Evolutionary conservation across 2,888 invertebrate species (phyloP).

Genomic region (Digitonthophagus gazella): DNA sequence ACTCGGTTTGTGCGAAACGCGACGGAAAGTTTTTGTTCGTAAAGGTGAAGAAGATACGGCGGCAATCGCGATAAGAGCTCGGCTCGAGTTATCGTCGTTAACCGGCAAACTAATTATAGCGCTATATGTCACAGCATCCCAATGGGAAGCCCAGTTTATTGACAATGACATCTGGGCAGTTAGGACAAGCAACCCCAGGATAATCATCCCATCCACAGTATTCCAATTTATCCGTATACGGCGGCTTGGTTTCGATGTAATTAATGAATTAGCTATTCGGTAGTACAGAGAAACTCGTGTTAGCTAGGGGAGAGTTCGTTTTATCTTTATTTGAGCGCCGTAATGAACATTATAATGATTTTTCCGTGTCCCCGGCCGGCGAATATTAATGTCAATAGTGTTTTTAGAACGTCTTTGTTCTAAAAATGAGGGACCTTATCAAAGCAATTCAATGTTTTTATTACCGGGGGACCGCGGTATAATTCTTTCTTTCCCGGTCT

Average conservation of each 20-base stretch:
- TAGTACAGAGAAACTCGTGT: conserved; percentile 45
- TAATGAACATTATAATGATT: conserved; percentile 48
- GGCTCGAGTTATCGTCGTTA: not conserved
- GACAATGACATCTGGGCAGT: not conserved
- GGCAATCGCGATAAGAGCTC: too few species aligned
- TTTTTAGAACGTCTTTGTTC: conserved; percentile 48
- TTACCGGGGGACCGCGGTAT: conserved; percentile 38
- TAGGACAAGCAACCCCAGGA: not conserved
- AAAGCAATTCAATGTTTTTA: conserved; percentile 47
- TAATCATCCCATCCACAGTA: not conserved
- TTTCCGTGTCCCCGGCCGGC: conserved; percentile 43
- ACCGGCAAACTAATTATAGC: not conserved
- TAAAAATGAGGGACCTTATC: conserved; percentile 47
- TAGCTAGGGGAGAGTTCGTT: conserved; percentile 39
- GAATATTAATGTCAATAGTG: conserved; percentile 48
- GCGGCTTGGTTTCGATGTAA: not conserved
- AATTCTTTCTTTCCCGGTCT: conserved; percentile 24
- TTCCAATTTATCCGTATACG: not conserved
- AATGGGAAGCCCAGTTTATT: not conserved
- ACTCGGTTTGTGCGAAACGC: not conserved
- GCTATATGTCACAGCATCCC: not conserved
- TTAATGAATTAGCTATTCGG: conserved; percentile 42
- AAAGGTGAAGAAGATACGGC: not conserved
- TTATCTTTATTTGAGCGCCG: conserved; percentile 46
- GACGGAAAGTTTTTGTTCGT: not conserved